Base-by-base conservation (phyloP, 2,113 vertebrate species). In the Sceloporus undulatus region DNA sequence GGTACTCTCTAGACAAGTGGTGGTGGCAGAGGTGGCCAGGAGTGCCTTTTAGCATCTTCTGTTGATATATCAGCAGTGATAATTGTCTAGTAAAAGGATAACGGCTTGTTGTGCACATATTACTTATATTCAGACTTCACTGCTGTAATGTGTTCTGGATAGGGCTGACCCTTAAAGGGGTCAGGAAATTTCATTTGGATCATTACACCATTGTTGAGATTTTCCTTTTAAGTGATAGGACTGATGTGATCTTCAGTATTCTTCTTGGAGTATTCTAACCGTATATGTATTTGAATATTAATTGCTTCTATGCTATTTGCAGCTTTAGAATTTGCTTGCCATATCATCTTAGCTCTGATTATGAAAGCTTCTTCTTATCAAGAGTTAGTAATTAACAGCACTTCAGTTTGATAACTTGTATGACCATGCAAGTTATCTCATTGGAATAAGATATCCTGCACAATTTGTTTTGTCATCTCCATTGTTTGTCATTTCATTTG, bases 391-490 rank as follows among this genome's bases (percentile, higher is more conserved):
- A n/a, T 16, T 65, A 11, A 27, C 21, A 88, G 21, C 3, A 42
- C 23, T 84, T 88, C n/a, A 68, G n/a, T 48, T 68, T 87, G n/a
- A 23, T 62, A 48, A 10, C 38, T 19, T n/a, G 27, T 66, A 48
- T 66, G 56, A 76, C 14, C 59, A 82, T 29, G 7, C 13, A 66
- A 34, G 8, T 9, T 68, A 87, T 76, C 13, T 9, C 0, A 18
- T 19, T 82, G 29, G 3, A 54, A 75, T 90, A 85, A 73, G 71
- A 92, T 90, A 93, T 84, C 88, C 88, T 88, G 65, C 89, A 80
- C 66, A 79, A 77, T 92, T 94, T 87, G 89, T 92, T 92, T 84
- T 74, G 62, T 87, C 81, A 3, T 70, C 11, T 93, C 75, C 85
- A 48, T 59, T 19, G 3, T 77, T 23, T 82, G 92, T 82, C 75